phyloP scores from a whole-genome alignment of 2,113 vertebrate genomes.

The Grallaria varia region DNA sequence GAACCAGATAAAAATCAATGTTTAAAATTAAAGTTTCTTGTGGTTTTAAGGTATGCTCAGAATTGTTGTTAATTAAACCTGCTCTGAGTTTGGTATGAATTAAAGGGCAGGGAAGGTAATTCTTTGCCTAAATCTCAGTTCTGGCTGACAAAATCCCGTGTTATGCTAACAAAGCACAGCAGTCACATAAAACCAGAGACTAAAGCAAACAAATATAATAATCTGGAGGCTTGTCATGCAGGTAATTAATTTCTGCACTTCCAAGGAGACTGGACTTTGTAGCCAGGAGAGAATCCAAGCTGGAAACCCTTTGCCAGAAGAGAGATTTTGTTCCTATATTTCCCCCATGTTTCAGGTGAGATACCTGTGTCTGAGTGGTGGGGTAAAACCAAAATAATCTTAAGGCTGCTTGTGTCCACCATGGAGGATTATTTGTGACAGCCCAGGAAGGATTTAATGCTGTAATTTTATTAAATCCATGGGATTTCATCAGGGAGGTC shows the following conservation, averaged over 20 bases:
- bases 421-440: neutral
- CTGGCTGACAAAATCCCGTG: neutral
- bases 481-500: neutral
- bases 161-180: neutral
- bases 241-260: neutral
- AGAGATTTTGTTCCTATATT: neutral
- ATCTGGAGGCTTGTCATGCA: neutral
- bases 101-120: neutral
- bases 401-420: fast-evolving
- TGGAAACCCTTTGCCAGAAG: neutral
- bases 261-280: neutral
- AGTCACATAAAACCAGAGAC: neutral
- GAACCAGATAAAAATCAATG: neutral
- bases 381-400: neutral
- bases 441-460: neutral
- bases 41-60: neutral
- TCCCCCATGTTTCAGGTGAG: neutral
- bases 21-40: neutral
- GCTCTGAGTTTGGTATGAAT: neutral
- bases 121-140: neutral
- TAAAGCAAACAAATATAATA: neutral
- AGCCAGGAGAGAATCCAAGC: neutral
- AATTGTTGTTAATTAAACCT: neutral
- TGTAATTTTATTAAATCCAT: neutral
- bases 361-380: no score